Base-by-base conservation (phyloP, 2,888 invertebrate species). In the Uropetala carovei region DNA sequence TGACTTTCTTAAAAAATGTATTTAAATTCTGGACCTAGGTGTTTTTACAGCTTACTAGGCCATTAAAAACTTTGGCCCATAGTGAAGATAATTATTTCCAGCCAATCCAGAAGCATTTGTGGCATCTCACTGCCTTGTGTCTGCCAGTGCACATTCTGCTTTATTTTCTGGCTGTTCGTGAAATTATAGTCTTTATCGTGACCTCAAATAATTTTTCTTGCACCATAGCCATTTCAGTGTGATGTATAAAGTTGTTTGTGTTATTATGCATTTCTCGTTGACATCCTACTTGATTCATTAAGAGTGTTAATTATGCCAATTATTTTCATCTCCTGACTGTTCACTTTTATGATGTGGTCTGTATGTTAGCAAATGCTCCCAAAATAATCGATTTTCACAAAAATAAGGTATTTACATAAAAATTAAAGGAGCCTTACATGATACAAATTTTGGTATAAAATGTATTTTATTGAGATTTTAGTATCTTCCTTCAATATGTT, bases 51-150 rank as follows among this genome's bases (percentile, higher is more conserved):
- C 89, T 89, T 89, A 27, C 27, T 43, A 68, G 56, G 89, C 89
- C 89, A 56, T 43, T 13, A 75, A 18, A 75, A 89, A 43, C 43
- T 83, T 68, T 30, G 89, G 60, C 89, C 43, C 16, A 18, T 43
- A 64, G 64, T 13, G 18, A 89, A 59, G 13, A 60, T 10, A 64
- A 64, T 89, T 89, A 18, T 89, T 89, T 89, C 64, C 89, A 68
- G 89, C 89, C 89, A 89, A 27, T 75, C 60, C 43, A 64, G 60
- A 89, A 89, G 89, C 58, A 89, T 56, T 89, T 89, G 64, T 89
- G 89, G 89, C 43, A 89, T 89, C 89, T 89, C 89, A 89, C 89
- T 89, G 89, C 89, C 89, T 68, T 64, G 64, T 89, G 89, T 89
- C 43, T 89, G 68, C 64, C 68, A 68, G 89, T 89, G 43, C 89